Percentiles rank a stretch among this genome's conserved stretches.
Evolutionary conservation across 1,140 invertebrate species (phyloP).

Genomic region (Artemia franciscana): DNA sequence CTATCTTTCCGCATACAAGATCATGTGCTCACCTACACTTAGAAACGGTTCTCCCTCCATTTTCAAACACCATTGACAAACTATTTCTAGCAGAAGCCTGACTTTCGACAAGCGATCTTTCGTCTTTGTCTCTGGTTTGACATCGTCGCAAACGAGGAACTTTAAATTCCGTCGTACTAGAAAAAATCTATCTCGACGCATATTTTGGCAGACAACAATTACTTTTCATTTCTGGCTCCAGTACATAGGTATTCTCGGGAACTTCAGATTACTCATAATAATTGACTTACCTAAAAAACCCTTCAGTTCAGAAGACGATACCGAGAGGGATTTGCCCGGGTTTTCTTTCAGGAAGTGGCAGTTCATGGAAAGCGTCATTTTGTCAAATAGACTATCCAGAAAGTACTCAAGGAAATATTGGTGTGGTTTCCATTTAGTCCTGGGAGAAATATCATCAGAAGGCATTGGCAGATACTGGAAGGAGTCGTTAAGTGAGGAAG

Average conservation of each 20-base stretch:
- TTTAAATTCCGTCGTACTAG: background rate
- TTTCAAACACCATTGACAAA: background rate
- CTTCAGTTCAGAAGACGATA: too few relatives aligned
- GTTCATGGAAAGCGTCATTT: too few relatives aligned
- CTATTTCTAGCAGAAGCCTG: background rate
- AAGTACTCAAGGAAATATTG: too few relatives aligned
- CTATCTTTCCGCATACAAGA: constrained; percentile 10
- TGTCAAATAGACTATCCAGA: too few relatives aligned
- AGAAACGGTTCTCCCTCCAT: constrained; percentile 1
- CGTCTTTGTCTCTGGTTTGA: background rate
- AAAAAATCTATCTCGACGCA: background rate
- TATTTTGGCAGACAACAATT: background rate
- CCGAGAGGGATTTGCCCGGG: too few relatives aligned
- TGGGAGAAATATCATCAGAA: too few relatives aligned
- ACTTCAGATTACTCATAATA: background rate
- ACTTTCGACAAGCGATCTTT: background rate
- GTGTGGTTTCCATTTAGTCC: too few relatives aligned
- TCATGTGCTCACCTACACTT: constrained; percentile 13
- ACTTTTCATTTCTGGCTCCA: background rate
- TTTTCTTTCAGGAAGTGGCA: too few relatives aligned
- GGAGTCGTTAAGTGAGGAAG: too few relatives aligned
- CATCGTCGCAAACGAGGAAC: background rate
- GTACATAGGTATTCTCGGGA: background rate
- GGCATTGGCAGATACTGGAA: too few relatives aligned
- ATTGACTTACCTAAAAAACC: too few relatives aligned